Evolutionary conservation across 2,888 invertebrate genomes (phyloP).

Genomic region (Latheticus oryzae): DNA sequence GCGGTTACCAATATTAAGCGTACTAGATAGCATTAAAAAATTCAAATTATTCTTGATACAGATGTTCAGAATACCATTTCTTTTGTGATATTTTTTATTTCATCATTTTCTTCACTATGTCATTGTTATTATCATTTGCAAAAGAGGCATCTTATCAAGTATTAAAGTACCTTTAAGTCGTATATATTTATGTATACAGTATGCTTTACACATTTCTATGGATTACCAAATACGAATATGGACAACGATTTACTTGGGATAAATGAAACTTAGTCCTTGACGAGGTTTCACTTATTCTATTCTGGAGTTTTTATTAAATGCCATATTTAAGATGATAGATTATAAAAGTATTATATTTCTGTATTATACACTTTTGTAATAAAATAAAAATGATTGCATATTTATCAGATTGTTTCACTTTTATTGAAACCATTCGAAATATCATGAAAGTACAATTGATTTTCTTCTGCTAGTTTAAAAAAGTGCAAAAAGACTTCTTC

Average conservation of each 20-base stretch:
- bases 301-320: conserved; percentile 45
- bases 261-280: conserved; percentile 27
- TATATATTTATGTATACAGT: conserved; percentile 35
- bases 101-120: conserved; percentile 30
- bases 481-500: too few species aligned
- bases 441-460: too few species aligned
- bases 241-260: conserved; percentile 44
- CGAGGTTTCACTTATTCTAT: conserved; percentile 23
- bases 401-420: background rate
- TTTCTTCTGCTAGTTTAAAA: too few species aligned
- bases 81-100: conserved; percentile 1
- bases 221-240: conserved; percentile 45
- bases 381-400: conserved; percentile 37
- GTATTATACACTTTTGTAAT: conserved; percentile 40
- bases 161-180: conserved; percentile 41
- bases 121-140: conserved; percentile 25
- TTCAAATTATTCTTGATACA: conserved; percentile 20
- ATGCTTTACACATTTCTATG: conserved; percentile 10
- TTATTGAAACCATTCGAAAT: too few species aligned
- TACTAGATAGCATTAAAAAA: conserved; percentile 39
- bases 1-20: conserved; percentile 63
- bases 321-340: conserved; percentile 45
- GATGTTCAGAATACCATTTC: too few species aligned
- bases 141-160: conserved; percentile 29
- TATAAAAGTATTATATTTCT: conserved; percentile 39